A percentile compares a stretch with the other conserved stretches of the same genome.
These are phyloP conservation scores for Heterodera schachtii DNA, from an alignment of 1,140 invertebrate species.

Conservation along the genomic window DNA sequence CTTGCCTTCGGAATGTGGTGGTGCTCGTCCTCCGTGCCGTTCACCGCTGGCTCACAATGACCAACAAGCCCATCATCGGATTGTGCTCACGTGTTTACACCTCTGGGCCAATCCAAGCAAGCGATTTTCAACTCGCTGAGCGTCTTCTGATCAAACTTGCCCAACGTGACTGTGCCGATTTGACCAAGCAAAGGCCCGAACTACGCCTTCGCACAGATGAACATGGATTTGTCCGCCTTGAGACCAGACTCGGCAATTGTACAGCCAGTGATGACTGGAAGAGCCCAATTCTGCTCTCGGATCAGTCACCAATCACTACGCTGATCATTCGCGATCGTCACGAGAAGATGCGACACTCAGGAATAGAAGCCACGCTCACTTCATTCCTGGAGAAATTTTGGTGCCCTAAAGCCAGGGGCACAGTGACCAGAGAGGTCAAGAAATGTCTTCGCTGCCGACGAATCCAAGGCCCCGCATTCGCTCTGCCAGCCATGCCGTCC, in stretches of 20 bases:
- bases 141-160: not conserved
- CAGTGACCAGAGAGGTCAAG: conserved; percentile 12
- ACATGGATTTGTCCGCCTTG: not conserved
- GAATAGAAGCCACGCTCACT: conserved; percentile 17
- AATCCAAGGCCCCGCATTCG: conserved; percentile 17
- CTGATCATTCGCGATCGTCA: conserved; percentile 18
- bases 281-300: conserved; percentile 15
- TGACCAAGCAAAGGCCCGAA: not conserved
- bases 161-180: not conserved
- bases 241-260: conserved; percentile 24
- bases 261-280: not conserved
- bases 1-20: not conserved
- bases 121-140: not conserved
- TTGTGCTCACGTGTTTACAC: not conserved
- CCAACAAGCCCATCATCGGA: too few relatives aligned
- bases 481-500: conserved; percentile 18
- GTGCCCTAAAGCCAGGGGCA: conserved; percentile 14
- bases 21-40: not conserved
- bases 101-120: not conserved
- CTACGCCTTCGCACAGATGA: conserved; percentile 11
- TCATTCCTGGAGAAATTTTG: conserved; percentile 24
- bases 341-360: conserved; percentile 18
- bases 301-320: conserved; percentile 1
- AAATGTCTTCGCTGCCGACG: conserved; percentile 8
- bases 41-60: too few relatives aligned